Evolutionary conservation across 64 coral and sea anemone species (phyloP), one percentile per base, ranked within the genome.

Genomic region (Porites australiensis): DNA sequence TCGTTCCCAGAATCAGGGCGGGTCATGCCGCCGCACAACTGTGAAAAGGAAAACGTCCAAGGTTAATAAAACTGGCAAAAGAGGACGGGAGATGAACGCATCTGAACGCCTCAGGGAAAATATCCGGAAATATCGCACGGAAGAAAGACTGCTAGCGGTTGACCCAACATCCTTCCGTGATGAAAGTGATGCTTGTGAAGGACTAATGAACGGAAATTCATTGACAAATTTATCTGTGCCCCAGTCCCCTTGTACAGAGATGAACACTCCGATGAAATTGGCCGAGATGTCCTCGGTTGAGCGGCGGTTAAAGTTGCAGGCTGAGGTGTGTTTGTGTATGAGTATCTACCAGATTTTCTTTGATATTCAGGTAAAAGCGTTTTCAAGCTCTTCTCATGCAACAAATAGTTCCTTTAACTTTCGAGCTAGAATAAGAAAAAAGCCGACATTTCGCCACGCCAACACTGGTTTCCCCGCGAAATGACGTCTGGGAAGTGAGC

Each of bases 21-120:
- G 52, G 13, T 64, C 58, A 27, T 64, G 27, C 2, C 79, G 91
- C 0, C 90, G 95, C 2, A 91, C 75, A 64, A 92, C 90, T 13
- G 62, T 93, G 0, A 97, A 94, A 81, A 82, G 95, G n/a, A 97
- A 97, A 76, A 27, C 79, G 2, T 88, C 92, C 22, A 90, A 90
- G 50, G 64, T 47, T 57, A 50, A 61, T 9, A 88, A 87, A 44
- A 81, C 77, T 43, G 78, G 75, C 50, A 89, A 82, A 50, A 90
- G 90, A 71, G 61, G 58, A 15, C 44, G 74, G 6, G 90, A 88
- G 7, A 44, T 70, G 9, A 93, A 47, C 70, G 59, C 66, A 16
- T 94, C 95, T n/a, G 95, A 97, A 47, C 94, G 92, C 64, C 88
- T 97, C 2, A 87, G 90, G 49, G 95, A 97, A 88, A 97, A 97